phyloP scores from a whole-genome alignment of 2,113 vertebrate genomes.

The Romanogobio albipinnatus region DNA sequence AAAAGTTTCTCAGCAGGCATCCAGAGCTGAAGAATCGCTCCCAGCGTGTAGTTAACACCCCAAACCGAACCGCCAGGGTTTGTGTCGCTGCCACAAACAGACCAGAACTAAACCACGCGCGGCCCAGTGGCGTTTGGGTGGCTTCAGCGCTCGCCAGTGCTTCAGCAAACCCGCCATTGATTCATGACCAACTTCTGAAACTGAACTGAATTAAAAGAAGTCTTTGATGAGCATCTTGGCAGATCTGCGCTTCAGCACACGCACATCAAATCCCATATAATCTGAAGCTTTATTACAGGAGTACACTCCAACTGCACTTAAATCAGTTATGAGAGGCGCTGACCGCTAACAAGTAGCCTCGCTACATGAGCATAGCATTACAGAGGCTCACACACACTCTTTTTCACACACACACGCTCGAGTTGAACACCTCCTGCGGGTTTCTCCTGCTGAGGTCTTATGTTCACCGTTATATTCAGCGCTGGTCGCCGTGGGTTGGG shows the following conservation, averaged over 20 bases:
- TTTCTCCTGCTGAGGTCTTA: background rate
- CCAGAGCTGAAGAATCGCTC: background rate
- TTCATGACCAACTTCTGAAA: background rate
- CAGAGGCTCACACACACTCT: background rate
- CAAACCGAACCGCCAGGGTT: background rate
- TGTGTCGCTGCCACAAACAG: conserved; percentile 12
- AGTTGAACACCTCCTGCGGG: background rate
- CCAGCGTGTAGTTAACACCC: background rate
- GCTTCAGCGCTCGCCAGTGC: background rate
- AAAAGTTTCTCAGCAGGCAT: background rate
- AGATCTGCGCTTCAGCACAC: background rate
- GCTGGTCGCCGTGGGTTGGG: background rate
- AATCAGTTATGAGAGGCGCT: background rate
- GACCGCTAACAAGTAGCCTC: background rate
- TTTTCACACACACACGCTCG: background rate
- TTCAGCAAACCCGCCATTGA: background rate
- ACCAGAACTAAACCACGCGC: conserved; percentile 1
- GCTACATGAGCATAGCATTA: background rate
- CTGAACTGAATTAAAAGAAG: background rate
- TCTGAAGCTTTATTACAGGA: conserved; percentile 1
- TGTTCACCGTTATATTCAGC: background rate
- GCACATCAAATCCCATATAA: background rate
- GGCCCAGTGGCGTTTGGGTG: too few relatives aligned
- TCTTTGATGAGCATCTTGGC: background rate
- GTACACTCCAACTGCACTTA: background rate